phyloP scores from a whole-genome alignment of 2,797 vertebrate species.

The Anolis apletophallus region DNA sequence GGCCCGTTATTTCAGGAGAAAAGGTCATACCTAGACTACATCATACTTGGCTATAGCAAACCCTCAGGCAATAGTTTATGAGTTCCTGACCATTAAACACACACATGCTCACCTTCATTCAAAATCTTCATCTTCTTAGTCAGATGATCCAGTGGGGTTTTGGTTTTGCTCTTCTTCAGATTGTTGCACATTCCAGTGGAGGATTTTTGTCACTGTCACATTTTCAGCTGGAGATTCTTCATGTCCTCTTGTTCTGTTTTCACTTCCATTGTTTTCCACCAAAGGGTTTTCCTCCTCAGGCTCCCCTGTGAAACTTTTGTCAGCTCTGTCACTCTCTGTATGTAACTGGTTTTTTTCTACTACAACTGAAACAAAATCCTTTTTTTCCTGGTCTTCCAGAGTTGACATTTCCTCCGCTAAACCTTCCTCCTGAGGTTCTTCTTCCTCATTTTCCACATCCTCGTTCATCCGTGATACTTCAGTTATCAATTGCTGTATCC shows the following conservation, averaged over 20 bases:
- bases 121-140: not conserved
- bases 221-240: accelerated
- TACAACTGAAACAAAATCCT: accelerated
- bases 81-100: accelerated
- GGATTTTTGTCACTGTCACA: accelerated
- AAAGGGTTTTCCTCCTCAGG: accelerated
- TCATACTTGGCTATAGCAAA: not conserved
- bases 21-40: not conserved
- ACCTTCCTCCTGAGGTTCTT: accelerated
- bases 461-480: accelerated
- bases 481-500: accelerated
- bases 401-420: accelerated
- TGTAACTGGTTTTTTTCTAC: not conserved
- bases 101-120: conserved; percentile 58
- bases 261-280: accelerated
- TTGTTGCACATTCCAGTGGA: accelerated
- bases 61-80: not conserved
- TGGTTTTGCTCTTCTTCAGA: conserved; percentile 21
- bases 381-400: accelerated
- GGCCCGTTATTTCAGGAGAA: not conserved
- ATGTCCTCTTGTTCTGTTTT: accelerated
- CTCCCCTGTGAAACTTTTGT: not conserved
- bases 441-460: accelerated
- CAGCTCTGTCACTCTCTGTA: accelerated
- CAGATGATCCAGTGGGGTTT: accelerated